Percentiles rank a stretch among this genome's conserved stretches.
Conservation (phyloP, 1,140 invertebrate species). For the Nasonia longicornis region DNA sequence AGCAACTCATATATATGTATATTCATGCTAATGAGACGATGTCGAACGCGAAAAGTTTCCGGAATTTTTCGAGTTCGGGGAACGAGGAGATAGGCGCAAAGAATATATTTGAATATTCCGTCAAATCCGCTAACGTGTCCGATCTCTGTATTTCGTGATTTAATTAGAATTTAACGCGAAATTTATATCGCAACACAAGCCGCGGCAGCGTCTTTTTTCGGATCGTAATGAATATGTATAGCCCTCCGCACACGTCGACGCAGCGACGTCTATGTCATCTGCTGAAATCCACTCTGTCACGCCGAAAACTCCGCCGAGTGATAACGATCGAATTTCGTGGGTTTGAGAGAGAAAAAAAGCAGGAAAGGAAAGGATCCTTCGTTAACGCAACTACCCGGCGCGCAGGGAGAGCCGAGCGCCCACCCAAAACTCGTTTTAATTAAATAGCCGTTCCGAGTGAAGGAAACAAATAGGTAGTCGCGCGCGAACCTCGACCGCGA, state of each 20-base stretch:
- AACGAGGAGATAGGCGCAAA: neutral
- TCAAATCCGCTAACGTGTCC: neutral
- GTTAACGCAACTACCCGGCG: constrained; percentile 38
- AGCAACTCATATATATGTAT: too few species aligned
- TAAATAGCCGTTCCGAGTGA: constrained; percentile 46
- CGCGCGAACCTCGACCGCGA: neutral
- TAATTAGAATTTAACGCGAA: constrained; percentile 36
- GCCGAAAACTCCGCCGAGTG: constrained; percentile 35
- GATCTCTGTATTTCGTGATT: constrained; percentile 21
- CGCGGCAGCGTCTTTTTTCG: too few species aligned
- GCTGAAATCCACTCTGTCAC: constrained; percentile 44
- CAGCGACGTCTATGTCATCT: constrained; percentile 45
- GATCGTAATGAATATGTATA: constrained; percentile 43
- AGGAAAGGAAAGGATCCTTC: constrained; percentile 27
- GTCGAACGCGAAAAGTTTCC: neutral
- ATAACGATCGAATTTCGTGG: constrained; percentile 44
- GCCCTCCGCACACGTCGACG: neutral
- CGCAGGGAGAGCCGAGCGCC: constrained; percentile 19
- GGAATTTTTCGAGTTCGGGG: neutral
- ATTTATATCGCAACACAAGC: constrained; percentile 18
- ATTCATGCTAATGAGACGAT: too few species aligned
- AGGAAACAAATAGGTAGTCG: constrained; percentile 35
- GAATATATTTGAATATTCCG: neutral
- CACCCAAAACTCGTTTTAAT: constrained; percentile 49
- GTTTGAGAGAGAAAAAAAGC: constrained; percentile 19